phyloP scores from a whole-genome alignment of 1,140 invertebrate genomes.

The Pogonognathellus flavescens region DNA sequence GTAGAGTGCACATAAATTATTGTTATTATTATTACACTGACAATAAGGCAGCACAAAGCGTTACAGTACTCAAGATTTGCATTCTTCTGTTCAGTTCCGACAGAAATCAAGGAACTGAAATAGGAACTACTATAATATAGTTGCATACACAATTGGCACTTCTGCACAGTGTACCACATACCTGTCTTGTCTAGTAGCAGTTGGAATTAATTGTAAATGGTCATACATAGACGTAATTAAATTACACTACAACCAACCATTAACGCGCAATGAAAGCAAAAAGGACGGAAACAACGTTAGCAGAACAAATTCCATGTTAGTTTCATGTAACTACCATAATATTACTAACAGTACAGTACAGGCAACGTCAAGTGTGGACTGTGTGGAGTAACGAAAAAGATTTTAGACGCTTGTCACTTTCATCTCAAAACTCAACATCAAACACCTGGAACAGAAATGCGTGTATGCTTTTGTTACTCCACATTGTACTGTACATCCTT shows the following conservation, averaged over 20 bases:
- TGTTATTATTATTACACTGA: no score
- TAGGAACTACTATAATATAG: no score
- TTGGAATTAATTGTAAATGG: background rate
- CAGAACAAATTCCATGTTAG: conserved; percentile 4
- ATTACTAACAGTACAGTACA: background rate
- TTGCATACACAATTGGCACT: no score
- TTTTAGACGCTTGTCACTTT: conserved; percentile 35
- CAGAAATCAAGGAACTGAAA: no score
- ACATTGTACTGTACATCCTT: background rate
- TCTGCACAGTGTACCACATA: background rate
- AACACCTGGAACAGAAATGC: conserved; percentile 26
- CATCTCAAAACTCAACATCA: conserved; percentile 29
- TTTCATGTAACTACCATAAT: background rate
- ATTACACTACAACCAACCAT: conserved; percentile 42
- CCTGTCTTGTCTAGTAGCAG: no score
- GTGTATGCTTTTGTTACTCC: background rate
- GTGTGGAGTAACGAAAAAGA: conserved; percentile 12
- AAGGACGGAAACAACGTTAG: conserved; percentile 9
- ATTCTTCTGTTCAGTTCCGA: no score
- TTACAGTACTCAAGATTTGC: no score
- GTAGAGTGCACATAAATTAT: no score
- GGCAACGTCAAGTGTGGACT: background rate
- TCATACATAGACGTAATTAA: background rate
- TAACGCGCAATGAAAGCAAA: conserved; percentile 28
- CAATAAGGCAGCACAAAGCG: no score